Evolutionary conservation across 2,888 invertebrate genomes (phyloP), one percentile per base, ranked within the genome.

Genomic region (Fissipunctia ypsillon): DNA sequence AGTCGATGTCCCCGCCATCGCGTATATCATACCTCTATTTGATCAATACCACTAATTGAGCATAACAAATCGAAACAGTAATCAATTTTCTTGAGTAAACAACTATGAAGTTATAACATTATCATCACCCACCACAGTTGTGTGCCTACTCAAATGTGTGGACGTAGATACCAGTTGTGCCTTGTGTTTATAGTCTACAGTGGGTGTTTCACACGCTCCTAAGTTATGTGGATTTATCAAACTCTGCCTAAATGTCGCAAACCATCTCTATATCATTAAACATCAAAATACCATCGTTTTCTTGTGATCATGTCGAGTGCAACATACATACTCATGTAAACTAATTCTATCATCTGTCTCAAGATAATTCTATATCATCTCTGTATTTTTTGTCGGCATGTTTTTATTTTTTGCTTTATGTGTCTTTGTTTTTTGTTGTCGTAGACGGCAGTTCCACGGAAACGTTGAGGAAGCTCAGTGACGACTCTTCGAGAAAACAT

Each of bases 401-500:
- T 90, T 88, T 89, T 88, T 87, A 89, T 91, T 93, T 93, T 93
- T 93, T 92, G 96, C 96, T 95, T 95, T 95, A 96, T 88, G 91
- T 95, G 95, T 95, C 85, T 92, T 92, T 91, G 90, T 94, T 95
- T n/a, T 86, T 94, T 94, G 93, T 96, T 95, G 93, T 94, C 95
- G 85, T 96, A 96, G 96, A 96, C 96, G 94, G 95, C 94, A 95
- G 96, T 84, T 93, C 95, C 52, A 91, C 95, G 90, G 96, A 96
- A 89, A 92, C 95, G 82, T 91, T 94, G 86, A 94, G 96, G 92
- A 96, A 96, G 89, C 92, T 94, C 85, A 96, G 96, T 88, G 96
- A 96, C 93, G 96, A 96, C 88, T 95, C 94, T 82, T 96, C 96
- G 80, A 94, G 96, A 93, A 96, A 96, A 94, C 96, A 96, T 91